These are phyloP conservation scores for Synanceia verrucosa DNA, from an alignment of 2,797 vertebrate genomes.

Conservation along the genomic window DNA sequence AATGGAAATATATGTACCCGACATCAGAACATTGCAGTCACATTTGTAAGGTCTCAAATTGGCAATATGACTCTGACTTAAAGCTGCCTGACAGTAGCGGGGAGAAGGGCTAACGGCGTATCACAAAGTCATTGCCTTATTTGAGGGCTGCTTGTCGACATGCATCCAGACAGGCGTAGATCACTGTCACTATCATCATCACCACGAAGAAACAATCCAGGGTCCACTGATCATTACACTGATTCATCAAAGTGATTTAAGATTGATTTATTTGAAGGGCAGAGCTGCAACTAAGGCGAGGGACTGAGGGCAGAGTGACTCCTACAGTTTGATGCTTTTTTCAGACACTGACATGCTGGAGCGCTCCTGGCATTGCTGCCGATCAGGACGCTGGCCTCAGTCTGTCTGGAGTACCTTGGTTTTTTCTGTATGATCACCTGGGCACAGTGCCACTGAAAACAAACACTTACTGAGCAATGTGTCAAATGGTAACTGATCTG, in stretches of 20 bases:
- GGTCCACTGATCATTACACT: neutral
- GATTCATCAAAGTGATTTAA: neutral
- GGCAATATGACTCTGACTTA: neutral
- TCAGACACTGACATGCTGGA: neutral
- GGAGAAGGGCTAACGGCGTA: neutral
- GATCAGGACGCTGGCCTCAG: constrained; percentile 12
- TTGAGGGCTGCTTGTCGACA: neutral
- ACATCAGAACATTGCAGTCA: neutral
- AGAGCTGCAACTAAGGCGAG: neutral
- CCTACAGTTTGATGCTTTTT: neutral
- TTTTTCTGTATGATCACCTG: constrained; percentile 4
- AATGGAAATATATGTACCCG: neutral
- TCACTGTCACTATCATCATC: neutral
- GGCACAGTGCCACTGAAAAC: neutral
- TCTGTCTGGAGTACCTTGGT: neutral
- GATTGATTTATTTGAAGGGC: neutral
- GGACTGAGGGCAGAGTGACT: neutral
- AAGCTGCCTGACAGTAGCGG: neutral
- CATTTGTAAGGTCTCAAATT: neutral
- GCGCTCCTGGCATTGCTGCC: neutral
- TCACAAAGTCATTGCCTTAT: neutral
- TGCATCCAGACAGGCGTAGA: neutral
- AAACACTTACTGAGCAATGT: constrained; percentile 25
- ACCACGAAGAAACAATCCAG: neutral
- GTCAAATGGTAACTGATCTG: constrained; percentile 7